Conservation (phyloP, 2,888 invertebrate species). For the Spatulosminthurus flaviceps region DNA sequence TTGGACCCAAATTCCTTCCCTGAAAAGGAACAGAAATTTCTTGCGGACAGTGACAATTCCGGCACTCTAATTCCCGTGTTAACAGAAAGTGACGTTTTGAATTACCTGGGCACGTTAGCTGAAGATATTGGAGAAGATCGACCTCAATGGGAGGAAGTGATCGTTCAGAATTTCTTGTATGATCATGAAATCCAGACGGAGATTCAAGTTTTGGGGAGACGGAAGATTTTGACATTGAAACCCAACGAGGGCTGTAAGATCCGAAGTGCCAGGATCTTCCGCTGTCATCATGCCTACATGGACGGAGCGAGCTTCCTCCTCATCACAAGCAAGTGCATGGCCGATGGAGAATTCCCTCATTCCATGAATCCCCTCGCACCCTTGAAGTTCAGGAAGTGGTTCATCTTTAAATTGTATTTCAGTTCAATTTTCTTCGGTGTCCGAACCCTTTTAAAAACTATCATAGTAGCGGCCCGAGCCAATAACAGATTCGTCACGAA, state of each 20-base stretch:
- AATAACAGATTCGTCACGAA: constrained; percentile 53
- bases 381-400: constrained; percentile 43
- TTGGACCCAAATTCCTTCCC: constrained; percentile 30
- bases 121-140: constrained; percentile 55
- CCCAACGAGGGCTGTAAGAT: neutral
- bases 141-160: constrained; percentile 61
- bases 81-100: constrained; percentile 51
- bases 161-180: constrained; percentile 54
- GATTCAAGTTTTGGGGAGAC: neutral
- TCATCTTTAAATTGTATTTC: constrained; percentile 47
- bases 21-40: neutral
- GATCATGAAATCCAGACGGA: constrained; percentile 44
- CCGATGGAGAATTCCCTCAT: constrained; percentile 55
- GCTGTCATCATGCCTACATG: constrained; percentile 59
- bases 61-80: constrained; percentile 1
- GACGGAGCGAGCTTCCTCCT: constrained; percentile 57
- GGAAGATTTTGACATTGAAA: neutral
- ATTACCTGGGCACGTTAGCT: constrained; percentile 46
- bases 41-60: no score
- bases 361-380: constrained; percentile 51
- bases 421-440: constrained; percentile 54
- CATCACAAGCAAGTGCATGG: constrained; percentile 54
- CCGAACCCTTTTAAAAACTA: constrained; percentile 53
- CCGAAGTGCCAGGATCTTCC: constrained; percentile 52
- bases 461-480: constrained; percentile 49